phyloP scores from a whole-genome alignment of 1,140 invertebrate species.

The Calephelis virginiensis region DNA sequence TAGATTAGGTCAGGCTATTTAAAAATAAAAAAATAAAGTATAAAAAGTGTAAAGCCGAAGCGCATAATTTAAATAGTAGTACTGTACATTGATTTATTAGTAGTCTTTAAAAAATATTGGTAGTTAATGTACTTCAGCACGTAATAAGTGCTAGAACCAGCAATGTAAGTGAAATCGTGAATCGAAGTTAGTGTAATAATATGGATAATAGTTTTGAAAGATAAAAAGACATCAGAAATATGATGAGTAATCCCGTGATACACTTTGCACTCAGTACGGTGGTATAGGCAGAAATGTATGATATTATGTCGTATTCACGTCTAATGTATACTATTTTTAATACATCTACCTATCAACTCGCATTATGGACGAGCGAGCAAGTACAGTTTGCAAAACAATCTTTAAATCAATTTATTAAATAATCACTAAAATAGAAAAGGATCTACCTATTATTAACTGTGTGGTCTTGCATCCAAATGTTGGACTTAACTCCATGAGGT shows the following conservation, averaged over 20 bases:
- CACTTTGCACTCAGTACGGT: slow-evolving; percentile 41
- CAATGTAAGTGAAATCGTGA: background rate
- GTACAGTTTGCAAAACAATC: slow-evolving; percentile 48
- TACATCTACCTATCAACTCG: slow-evolving; percentile 78
- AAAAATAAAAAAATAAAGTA: no score
- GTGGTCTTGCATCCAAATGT: no score
- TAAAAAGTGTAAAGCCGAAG: no score
- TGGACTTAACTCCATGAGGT: no score
- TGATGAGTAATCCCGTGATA: slow-evolving; percentile 50
- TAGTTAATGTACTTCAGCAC: no score
- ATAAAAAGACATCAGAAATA: slow-evolving; percentile 39
- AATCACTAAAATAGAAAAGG: no score
- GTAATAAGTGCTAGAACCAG: background rate
- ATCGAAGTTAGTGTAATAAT: slow-evolving; percentile 8
- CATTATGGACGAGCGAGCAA: slow-evolving; percentile 72
- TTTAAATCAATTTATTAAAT: background rate
- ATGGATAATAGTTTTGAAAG: slow-evolving; percentile 26
- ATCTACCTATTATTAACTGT: no score
- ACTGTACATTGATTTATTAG: no score
- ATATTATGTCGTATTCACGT: slow-evolving; percentile 69
- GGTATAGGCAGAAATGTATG: slow-evolving; percentile 35
- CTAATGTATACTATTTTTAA: slow-evolving; percentile 78
- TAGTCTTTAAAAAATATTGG: no score
- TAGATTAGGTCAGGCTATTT: no score
- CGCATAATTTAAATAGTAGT: no score